Evolutionary conservation across 35 echinoderm and acorn worm species (phyloP).

Genomic region (Heliocidaris erythrogramma): DNA sequence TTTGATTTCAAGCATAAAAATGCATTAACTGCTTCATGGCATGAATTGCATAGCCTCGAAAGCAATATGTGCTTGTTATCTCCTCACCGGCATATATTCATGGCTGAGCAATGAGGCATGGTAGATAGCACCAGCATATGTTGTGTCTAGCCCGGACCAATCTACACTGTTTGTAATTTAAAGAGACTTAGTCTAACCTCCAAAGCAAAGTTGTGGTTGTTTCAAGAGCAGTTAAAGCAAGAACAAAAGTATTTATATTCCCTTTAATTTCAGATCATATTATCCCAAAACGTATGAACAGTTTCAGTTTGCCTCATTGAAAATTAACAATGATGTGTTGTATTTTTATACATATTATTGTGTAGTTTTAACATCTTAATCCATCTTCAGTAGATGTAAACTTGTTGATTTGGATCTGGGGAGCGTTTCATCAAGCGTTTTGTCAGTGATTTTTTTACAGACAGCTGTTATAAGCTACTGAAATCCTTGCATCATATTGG

Average conservation of each 20-base stretch:
- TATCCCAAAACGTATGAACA: too few species aligned
- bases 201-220: too few species aligned
- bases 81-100: neutral
- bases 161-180: too few species aligned
- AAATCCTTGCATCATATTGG: too few species aligned
- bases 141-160: neutral
- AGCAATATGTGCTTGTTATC: neutral
- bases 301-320: neutral
- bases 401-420: neutral
- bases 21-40: neutral
- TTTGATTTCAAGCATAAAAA: neutral
- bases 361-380: too few species aligned
- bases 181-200: too few species aligned
- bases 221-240: too few species aligned
- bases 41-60: neutral
- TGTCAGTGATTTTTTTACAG: too few species aligned
- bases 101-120: neutral
- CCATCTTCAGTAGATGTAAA: neutral
- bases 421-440: too few species aligned
- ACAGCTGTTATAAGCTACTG: too few species aligned
- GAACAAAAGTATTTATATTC: too few species aligned
- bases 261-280: too few species aligned
- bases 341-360: neutral
- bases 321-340: neutral
- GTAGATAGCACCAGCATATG: neutral